phyloP scores from a whole-genome alignment of 2,888 invertebrate genomes.

The Drosophila colorata region DNA sequence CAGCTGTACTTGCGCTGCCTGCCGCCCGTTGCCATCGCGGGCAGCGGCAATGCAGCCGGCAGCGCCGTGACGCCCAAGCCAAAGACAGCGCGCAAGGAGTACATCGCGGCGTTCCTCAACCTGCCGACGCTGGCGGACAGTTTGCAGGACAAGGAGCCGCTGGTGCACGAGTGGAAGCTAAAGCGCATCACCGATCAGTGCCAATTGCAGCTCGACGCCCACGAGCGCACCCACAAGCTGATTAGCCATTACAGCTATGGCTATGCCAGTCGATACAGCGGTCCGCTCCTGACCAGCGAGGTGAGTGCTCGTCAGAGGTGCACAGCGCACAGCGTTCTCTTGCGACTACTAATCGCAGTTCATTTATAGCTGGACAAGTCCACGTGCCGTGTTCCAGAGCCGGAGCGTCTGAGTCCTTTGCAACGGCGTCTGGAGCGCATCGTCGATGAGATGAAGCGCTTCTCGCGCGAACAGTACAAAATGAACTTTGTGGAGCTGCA shows the following conservation, averaged over 20 bases:
- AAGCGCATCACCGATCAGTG: conserved; percentile 82
- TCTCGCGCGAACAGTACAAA: conserved; percentile 83
- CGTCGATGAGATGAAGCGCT: conserved; percentile 80
- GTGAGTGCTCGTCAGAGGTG: conserved; percentile 15
- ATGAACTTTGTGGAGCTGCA: conserved; percentile 83
- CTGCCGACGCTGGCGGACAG: conserved; percentile 41
- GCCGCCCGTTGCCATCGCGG: conserved; percentile 51
- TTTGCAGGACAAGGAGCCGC: conserved; percentile 40
- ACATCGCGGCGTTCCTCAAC: conserved; percentile 62
- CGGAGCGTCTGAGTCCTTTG: conserved; percentile 74
- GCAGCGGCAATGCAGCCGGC: conserved; percentile 33
- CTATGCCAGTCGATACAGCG: conserved; percentile 73
- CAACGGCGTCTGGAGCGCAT: conserved; percentile 78
- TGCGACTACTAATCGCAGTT: background rate
- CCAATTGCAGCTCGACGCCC: conserved; percentile 76
- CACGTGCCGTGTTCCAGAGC: conserved; percentile 75
- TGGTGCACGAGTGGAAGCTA: conserved; percentile 70
- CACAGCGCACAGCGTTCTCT: too few relatives aligned
- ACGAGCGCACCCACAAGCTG: conserved; percentile 62
- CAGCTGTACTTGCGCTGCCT: conserved; percentile 76
- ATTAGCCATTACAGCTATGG: conserved; percentile 79
- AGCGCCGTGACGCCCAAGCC: conserved; percentile 54
- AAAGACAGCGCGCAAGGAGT: conserved; percentile 68
- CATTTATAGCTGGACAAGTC: conserved; percentile 48
- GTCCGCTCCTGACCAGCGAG: conserved; percentile 63